Conservation (phyloP, 35 echinoderm and acorn worm genomes). For the Nesometra sesokonis region DNA sequence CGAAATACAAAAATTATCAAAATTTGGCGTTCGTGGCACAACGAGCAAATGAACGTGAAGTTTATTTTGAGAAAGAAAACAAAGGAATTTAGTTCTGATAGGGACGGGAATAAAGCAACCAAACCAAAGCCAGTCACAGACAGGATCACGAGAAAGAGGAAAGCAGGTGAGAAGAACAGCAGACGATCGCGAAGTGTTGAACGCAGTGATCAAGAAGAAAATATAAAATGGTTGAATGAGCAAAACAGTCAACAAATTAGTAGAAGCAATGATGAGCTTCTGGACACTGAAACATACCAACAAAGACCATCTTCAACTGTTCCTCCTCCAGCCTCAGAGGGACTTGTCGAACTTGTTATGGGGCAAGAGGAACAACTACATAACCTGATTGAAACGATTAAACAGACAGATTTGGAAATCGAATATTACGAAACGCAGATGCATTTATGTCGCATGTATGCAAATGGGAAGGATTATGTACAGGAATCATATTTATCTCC, state of each 20-base stretch:
- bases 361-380: slow-evolving; percentile 49
- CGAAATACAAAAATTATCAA: slow-evolving; percentile 54
- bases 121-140: slow-evolving; percentile 3
- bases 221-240: slow-evolving; percentile 4
- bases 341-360: slow-evolving; percentile 35
- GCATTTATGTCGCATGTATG: slow-evolving; percentile 38
- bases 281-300: neutral
- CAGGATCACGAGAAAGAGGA: neutral
- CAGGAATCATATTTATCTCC: slow-evolving; percentile 50
- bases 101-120: slow-evolving; percentile 3
- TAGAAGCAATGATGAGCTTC: slow-evolving; percentile 15
- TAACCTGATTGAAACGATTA: slow-evolving; percentile 32
- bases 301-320: neutral
- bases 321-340: neutral
- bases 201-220: neutral
- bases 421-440: slow-evolving; percentile 68
- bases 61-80: slow-evolving; percentile 48
- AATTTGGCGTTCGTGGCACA: slow-evolving; percentile 61
- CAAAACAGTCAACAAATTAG: slow-evolving; percentile 12
- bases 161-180: neutral
- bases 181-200: neutral
- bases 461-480: slow-evolving; percentile 61
- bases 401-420: slow-evolving; percentile 53
- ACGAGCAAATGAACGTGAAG: slow-evolving; percentile 49
- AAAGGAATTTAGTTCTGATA: slow-evolving; percentile 3